phyloP scores from a whole-genome alignment of 2,797 vertebrate genomes.

The Pampus argenteus region DNA sequence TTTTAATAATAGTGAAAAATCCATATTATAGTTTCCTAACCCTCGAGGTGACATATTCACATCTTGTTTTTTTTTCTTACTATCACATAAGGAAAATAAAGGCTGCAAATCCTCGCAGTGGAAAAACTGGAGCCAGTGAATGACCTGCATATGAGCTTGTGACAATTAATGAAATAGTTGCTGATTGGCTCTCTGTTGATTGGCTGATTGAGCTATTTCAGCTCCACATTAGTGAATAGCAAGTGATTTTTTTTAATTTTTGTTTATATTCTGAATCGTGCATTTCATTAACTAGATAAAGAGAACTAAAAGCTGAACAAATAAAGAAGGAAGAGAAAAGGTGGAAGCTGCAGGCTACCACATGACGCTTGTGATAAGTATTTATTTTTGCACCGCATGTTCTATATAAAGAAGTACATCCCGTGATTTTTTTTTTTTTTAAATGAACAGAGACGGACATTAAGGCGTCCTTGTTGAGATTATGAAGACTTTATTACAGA shows the following conservation, averaged over 20 bases:
- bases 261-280: background rate
- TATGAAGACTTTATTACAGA: conserved; percentile 10
- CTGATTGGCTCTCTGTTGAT: background rate
- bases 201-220: background rate
- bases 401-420: conserved; percentile 19
- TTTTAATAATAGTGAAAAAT: background rate
- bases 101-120: background rate
- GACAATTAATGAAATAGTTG: background rate
- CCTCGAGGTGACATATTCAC: background rate
- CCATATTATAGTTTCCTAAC: background rate
- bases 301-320: background rate
- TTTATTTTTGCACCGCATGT: conserved; percentile 27
- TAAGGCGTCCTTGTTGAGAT: conserved; percentile 33
- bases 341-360: background rate
- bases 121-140: background rate
- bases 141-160: too few relatives aligned
- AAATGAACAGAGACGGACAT: conserved; percentile 25
- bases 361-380: conserved; percentile 31
- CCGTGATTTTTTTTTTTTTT: conserved; percentile 22
- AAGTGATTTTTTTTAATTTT: background rate
- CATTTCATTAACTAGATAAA: background rate
- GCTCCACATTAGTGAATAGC: background rate
- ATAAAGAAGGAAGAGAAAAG: background rate
- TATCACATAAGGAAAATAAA: background rate
- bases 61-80: background rate